Conservation (phyloP, 2,888 invertebrate genomes). For the Phaedon cochleariae region DNA sequence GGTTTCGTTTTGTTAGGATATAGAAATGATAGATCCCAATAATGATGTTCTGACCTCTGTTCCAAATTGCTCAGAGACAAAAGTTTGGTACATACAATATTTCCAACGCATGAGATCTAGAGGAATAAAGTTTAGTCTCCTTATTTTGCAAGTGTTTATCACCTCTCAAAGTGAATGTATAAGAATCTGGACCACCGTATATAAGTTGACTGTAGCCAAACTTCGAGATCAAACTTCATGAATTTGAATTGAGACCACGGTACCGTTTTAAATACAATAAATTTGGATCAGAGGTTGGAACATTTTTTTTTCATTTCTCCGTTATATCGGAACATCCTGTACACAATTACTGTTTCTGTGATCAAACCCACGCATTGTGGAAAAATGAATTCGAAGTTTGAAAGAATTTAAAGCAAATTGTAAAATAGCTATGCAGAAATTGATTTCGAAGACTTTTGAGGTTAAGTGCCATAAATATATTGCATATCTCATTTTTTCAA, state of each 20-base stretch:
- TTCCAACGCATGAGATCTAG: no score
- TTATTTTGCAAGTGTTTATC: no score
- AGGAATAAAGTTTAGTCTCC: no score
- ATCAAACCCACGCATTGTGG: constrained; percentile 27
- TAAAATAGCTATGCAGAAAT: neutral
- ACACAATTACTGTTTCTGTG: constrained; percentile 23
- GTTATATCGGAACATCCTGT: neutral
- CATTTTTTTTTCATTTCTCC: neutral
- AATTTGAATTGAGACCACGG: no score
- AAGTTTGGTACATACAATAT: no score
- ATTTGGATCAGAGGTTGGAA: no score
- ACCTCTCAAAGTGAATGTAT: no score
- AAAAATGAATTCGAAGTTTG: constrained; percentile 1
- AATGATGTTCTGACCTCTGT: neutral
- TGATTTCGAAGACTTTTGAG: neutral
- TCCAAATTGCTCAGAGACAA: no score
- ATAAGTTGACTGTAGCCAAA: no score
- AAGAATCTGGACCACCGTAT: no score
- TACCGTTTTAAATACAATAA: no score
- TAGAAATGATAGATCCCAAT: neutral
- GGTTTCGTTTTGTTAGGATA: constrained; percentile 53
- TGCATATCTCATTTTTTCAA: neutral
- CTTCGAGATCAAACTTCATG: no score
- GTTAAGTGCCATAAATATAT: constrained; percentile 15
- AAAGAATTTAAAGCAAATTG: constrained; percentile 1